Evolutionary conservation across 2,888 invertebrate species (phyloP), one percentile per base, ranked within the genome.

Genomic region (Scaeva pyrastri): DNA sequence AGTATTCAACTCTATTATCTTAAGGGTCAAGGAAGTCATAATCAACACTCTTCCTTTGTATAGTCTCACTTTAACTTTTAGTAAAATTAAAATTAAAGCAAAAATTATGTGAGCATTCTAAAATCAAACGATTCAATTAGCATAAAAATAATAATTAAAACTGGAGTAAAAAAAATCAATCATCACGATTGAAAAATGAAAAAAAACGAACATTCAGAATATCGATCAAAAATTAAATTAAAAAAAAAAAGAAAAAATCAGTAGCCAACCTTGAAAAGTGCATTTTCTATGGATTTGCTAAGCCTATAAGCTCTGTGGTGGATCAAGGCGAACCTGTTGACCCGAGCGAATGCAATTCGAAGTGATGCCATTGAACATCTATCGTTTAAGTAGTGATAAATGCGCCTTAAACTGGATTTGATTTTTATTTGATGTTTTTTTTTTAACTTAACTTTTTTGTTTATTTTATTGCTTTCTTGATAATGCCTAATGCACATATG

Each of bases 311-410:
- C 62, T 71, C 62, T 60, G n/a, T n/a, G 52, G 16, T 70, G 19
- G 72, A 72, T 48, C 78, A 79, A 79, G 78, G 78, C 52, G 62
- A 72, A 58, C 78, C 23, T 72, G 72, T 66, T 72, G 72, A 43
- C 72, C 77, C 39, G 36, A 52, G 56, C 45, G 55, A 64, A 55
- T 78, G 77, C 62, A 64, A 71, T 78, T 78, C 55, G 23, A 39
- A 43, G 41, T 52, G 50, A 60, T 70, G 60, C 73, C 71, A 71
- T 71, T 78, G 71, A 78, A 64, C 26, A 78, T 78, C 71, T 71
- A 71, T 36, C 41, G 60, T 52, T 76, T 76, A 76, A 70, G n/a
- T n/a, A 31, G 12, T 48, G 41, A 45, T 36, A 62, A 74, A 64
- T 45, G 43, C 64, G 26, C 45, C 26, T 62, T 16, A 74, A 74